These are phyloP conservation scores for Sapajus apella DNA, from an alignment of 2,113 vertebrate species.

Conservation along the genomic window DNA sequence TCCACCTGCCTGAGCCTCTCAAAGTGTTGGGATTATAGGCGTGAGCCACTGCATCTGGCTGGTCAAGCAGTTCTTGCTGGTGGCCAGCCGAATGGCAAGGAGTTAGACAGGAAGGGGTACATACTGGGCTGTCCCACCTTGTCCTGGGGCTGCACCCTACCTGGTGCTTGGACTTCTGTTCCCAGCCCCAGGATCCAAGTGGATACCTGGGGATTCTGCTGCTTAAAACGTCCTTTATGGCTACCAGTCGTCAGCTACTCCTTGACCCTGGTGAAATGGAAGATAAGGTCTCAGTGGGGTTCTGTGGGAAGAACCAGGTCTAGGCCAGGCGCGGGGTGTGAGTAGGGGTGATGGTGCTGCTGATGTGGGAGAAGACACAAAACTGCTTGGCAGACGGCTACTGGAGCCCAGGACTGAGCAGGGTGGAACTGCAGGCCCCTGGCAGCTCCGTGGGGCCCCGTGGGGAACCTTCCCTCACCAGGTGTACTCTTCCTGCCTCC, in stretches of 20 bases:
- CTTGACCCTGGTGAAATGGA: not conserved
- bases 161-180: not conserved
- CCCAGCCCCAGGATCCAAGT: not conserved
- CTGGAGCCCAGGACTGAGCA: not conserved
- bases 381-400: not conserved
- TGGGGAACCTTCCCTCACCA: not conserved
- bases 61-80: not conserved
- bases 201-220: too few relatives aligned
- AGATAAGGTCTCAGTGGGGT: not conserved
- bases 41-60: too few relatives aligned
- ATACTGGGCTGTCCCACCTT: not conserved
- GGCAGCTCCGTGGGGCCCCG: not conserved
- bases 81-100: accelerated
- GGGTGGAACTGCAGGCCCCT: not conserved
- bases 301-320: not conserved
- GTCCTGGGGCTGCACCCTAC: not conserved
- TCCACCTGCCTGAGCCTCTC: too few relatives aligned
- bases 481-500: not conserved
- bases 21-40: too few relatives aligned
- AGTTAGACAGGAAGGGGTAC: not conserved
- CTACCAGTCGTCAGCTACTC: not conserved
- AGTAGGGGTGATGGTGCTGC: not conserved
- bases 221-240: not conserved
- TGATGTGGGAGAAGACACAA: not conserved
- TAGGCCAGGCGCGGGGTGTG: not conserved